These are phyloP conservation scores for Cecropterus lyciades DNA, from an alignment of 1,140 invertebrate species.

Conservation along the genomic window DNA sequence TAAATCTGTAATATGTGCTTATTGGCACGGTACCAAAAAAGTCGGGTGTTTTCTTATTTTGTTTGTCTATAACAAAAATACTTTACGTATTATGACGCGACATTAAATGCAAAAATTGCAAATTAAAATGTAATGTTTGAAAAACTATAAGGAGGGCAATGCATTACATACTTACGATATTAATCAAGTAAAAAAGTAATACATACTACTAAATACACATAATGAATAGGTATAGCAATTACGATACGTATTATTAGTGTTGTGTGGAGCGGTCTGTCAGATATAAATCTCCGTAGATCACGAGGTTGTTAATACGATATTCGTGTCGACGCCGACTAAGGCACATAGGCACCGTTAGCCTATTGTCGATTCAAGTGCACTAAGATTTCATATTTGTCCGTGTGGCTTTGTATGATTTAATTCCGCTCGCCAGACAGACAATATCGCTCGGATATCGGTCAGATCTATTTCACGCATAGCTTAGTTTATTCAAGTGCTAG, in stretches of 20 bases:
- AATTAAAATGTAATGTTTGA: too few species aligned
- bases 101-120: too few species aligned
- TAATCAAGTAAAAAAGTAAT: too few species aligned
- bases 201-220: neutral
- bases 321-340: slow-evolving; percentile 74
- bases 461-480: slow-evolving; percentile 32
- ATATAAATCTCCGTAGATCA: slow-evolving; percentile 79
- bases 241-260: slow-evolving; percentile 8
- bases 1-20: too few species aligned
- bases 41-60: too few species aligned
- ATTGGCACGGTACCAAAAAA: too few species aligned
- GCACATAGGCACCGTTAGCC: slow-evolving; percentile 68
- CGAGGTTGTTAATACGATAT: slow-evolving; percentile 80
- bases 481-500: slow-evolving; percentile 23
- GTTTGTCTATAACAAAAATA: too few species aligned
- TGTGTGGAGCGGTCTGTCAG: slow-evolving; percentile 52
- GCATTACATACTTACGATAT: too few species aligned
- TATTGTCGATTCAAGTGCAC: slow-evolving; percentile 75
- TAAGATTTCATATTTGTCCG: slow-evolving; percentile 72
- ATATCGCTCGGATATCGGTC: slow-evolving; percentile 11
- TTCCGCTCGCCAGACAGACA: slow-evolving; percentile 18
- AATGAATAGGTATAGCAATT: neutral
- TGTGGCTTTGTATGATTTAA: slow-evolving; percentile 51
- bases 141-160: too few species aligned
- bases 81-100: too few species aligned